Percentiles rank a stretch among this genome's conserved stretches.
Conservation (phyloP, 2,797 vertebrate species). For the Clarias laeviceps region DNA sequence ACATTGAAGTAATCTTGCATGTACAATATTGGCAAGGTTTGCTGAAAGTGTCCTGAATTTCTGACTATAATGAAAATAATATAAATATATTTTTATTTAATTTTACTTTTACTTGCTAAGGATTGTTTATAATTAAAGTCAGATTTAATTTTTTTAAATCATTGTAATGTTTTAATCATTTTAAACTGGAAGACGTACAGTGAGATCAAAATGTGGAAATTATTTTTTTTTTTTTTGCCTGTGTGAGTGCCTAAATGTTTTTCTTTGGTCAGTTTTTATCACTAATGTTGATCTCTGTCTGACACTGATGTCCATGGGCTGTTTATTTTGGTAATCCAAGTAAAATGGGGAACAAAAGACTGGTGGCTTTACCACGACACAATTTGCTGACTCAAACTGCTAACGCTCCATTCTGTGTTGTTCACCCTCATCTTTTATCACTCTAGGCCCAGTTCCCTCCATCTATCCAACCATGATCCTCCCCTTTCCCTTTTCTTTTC, state of each 20-base stretch:
- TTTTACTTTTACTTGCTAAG: neutral
- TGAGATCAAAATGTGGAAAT: neutral
- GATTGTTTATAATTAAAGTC: neutral
- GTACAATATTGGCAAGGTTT: neutral
- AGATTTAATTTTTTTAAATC: neutral
- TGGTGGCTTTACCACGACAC: conserved; percentile 69
- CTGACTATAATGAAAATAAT: neutral
- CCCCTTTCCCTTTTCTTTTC: conserved; percentile 34
- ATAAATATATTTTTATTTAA: neutral
- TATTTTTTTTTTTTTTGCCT: neutral
- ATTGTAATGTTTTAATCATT: neutral
- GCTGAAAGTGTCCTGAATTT: neutral
- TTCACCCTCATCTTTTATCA: conserved; percentile 46
- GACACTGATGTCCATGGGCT: conserved; percentile 65
- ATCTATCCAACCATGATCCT: conserved; percentile 12
- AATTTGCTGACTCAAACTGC: conserved; percentile 80
- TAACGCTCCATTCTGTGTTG: conserved; percentile 69
- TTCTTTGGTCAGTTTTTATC: conserved; percentile 48
- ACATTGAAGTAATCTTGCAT: neutral
- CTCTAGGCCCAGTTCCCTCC: conserved; percentile 39
- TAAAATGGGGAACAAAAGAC: conserved; percentile 69
- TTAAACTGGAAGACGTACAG: neutral
- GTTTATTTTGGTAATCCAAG: conserved; percentile 71
- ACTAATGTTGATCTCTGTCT: conserved; percentile 60
- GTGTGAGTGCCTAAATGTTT: conserved; percentile 45